phyloP scores from a whole-genome alignment of 2,888 invertebrate genomes.

The Napeogenes inachia region DNA sequence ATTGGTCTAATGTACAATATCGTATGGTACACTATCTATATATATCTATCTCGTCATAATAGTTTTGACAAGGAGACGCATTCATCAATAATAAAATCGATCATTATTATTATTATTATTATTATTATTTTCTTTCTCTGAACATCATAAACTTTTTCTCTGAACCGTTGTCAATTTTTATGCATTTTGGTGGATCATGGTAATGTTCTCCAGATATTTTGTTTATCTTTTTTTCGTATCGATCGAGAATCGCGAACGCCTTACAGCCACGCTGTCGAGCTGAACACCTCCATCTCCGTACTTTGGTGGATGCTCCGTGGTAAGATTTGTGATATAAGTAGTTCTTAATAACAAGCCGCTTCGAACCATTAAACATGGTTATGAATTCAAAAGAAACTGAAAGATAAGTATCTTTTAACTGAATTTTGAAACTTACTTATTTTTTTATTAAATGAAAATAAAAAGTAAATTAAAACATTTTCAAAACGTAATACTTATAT shows the following conservation, averaged over 20 bases:
- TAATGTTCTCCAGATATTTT: constrained; percentile 17
- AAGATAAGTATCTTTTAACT: background rate
- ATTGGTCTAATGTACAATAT: no score
- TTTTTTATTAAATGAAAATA: no score
- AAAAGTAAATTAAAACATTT: no score
- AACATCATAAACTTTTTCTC: constrained; percentile 1
- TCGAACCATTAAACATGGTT: constrained; percentile 23
- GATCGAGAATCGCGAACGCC: constrained; percentile 30
- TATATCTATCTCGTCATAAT: no score
- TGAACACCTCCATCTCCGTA: constrained; percentile 31
- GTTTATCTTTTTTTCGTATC: constrained; percentile 6
- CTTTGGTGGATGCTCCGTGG: constrained; percentile 14
- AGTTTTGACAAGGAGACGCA: no score
- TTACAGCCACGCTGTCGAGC: constrained; percentile 27
- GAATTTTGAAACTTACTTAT: no score
- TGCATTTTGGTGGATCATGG: constrained; percentile 17
- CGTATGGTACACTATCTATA: no score
- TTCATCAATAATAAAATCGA: no score
- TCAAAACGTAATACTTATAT: no score
- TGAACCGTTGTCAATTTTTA: constrained; percentile 4
- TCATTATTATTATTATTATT: constrained; percentile 2
- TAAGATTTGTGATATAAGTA: constrained; percentile 26
- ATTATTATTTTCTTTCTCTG: constrained; percentile 2
- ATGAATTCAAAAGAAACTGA: constrained; percentile 25
- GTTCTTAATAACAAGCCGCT: constrained; percentile 22